Evolutionary conservation across 2,888 invertebrate species (phyloP), one percentile per base, ranked within the genome.

Genomic region (Empis livida): DNA sequence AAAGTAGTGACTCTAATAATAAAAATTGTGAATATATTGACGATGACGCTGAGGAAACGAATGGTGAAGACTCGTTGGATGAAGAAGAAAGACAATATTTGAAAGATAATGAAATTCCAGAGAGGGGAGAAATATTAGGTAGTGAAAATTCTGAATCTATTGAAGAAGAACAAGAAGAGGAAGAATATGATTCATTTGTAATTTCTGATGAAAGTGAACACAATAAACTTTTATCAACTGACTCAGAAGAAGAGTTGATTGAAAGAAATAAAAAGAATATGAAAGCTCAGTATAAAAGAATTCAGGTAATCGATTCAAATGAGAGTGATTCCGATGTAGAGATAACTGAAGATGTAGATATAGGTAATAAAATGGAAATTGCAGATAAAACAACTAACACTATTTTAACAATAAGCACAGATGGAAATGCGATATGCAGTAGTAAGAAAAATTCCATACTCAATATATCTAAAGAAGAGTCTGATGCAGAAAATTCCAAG

Each of bases 161-260:
- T 10, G 16, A 30, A 39, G 73, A 73, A 51, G 65, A 48, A 11
- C 59, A 72, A 8, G 60, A 68, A 6, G 71, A 71, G 49, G 70
- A 73, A 47, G 63, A 71, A 1, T 72, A 74, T 55, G 75, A 70
- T 54, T 77, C 77, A 0, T 78, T 78, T 57, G 57, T 78, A 47
- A 75, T 73, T 52, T 73, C 75, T 2, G 70, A 71, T 52, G 72
- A 72, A 59, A 17, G 13, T 11, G 73, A 73, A 50, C 67, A 53
- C 61, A 69, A 14, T 58, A 72, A 47, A 56, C 73, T 11, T 71
- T 70, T 58, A 72, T 72, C 1, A 64, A 70, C n/a, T 70, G 66
- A 37, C 68, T 17, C 41, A 14, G 44, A 35, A 8, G 37, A 44
- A 31, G 31, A 37, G 23, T 4, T 42, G 16, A 32, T 10, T 30